Evolutionary conservation across 2,888 invertebrate genomes (phyloP).

Genomic region (Camptogramma bilineatum): DNA sequence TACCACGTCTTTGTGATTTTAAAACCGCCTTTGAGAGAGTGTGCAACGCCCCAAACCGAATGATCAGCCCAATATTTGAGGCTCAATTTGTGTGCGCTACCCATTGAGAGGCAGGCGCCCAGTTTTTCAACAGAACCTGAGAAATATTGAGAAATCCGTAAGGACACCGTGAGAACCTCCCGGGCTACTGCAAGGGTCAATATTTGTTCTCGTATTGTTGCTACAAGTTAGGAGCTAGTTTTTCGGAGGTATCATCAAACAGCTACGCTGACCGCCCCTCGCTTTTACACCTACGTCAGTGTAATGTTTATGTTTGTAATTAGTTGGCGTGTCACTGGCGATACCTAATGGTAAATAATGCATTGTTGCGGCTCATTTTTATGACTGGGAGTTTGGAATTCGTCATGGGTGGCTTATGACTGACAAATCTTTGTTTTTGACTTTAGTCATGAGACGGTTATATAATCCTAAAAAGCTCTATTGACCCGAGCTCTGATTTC

Average conservation of each 20-base stretch:
- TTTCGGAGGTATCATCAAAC: constrained; percentile 66
- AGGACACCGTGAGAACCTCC: constrained; percentile 80
- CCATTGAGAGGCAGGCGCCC: constrained; percentile 71
- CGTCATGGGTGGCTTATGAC: constrained; percentile 79
- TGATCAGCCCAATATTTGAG: constrained; percentile 80
- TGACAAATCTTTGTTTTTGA: constrained; percentile 49
- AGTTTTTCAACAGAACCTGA: constrained; percentile 69
- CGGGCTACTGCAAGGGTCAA: constrained; percentile 71
- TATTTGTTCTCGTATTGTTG: constrained; percentile 73
- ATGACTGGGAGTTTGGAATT: constrained; percentile 71
- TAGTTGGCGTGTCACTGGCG: constrained; percentile 79
- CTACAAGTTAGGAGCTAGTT: constrained; percentile 65
- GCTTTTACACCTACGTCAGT: constrained; percentile 80
- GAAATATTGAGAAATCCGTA: constrained; percentile 62
- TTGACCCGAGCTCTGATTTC: background rate
- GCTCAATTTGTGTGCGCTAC: constrained; percentile 75
- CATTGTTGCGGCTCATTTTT: constrained; percentile 82
- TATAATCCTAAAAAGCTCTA: constrained; percentile 14
- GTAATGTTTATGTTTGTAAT: constrained; percentile 78
- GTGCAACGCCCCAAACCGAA: constrained; percentile 60
- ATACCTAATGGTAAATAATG: constrained; percentile 85
- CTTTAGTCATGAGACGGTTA: constrained; percentile 37
- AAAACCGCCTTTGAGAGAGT: constrained; percentile 77
- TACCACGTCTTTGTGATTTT: constrained; percentile 77
- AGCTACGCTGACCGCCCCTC: constrained; percentile 63